phyloP scores from a whole-genome alignment of 2,113 vertebrate species.

The Piprites chloris region DNA sequence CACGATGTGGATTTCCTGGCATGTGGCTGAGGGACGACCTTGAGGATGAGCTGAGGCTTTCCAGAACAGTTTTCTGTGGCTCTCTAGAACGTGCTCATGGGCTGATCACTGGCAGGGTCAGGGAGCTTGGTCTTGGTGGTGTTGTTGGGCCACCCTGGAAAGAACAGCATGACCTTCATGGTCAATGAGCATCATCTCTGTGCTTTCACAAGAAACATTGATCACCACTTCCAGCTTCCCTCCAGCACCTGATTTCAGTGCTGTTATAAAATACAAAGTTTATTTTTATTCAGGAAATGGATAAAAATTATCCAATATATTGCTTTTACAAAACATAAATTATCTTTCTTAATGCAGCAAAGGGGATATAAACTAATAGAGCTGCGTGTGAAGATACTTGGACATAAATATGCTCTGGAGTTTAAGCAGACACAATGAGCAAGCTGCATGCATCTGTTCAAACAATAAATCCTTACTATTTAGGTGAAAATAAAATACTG shows the following conservation, averaged over 20 bases:
- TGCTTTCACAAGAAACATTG: neutral
- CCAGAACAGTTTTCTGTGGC: neutral
- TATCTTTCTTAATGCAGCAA: neutral
- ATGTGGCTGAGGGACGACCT: neutral
- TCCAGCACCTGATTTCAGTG: neutral
- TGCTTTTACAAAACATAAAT: neutral
- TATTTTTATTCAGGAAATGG: neutral
- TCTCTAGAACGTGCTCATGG: neutral
- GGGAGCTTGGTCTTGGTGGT: neutral
- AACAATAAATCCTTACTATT: neutral
- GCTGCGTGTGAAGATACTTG: neutral
- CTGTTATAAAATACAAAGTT: neutral
- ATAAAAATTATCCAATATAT: neutral
- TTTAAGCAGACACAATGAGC: neutral
- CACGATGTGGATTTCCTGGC: neutral
- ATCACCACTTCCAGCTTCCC: neutral
- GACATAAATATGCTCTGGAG: neutral
- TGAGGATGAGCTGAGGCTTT: neutral
- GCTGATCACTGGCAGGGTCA: neutral
- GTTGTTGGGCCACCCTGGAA: neutral
- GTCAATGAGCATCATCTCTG: neutral
- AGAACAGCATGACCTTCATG: neutral
- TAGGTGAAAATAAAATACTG: neutral
- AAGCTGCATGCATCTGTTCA: neutral
- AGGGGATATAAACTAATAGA: neutral